Conservation (phyloP, 2,888 invertebrate genomes). For the Pristionchus arcanus region DNA sequence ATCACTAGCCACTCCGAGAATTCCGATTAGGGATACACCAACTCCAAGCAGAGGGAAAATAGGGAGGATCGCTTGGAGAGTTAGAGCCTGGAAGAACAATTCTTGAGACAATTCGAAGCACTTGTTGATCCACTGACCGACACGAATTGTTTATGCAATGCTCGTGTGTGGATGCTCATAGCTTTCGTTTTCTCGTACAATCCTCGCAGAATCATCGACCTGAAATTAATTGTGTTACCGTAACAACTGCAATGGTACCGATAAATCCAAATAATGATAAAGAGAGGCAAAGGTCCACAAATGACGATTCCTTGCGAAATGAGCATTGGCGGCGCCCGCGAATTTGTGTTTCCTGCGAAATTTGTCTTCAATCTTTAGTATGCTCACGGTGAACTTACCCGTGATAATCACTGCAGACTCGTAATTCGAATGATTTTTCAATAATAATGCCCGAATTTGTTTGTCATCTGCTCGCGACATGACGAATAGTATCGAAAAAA, state of each 20-base stretch:
- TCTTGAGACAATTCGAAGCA: too few species aligned
- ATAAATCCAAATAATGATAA: conserved; percentile 16
- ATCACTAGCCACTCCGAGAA: conserved; percentile 3
- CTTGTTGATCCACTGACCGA: not conserved
- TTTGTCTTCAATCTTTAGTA: not conserved
- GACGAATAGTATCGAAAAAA: not conserved
- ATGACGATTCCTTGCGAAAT: not conserved
- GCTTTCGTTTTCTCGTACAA: not conserved
- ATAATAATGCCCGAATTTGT: not conserved
- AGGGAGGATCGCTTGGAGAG: not conserved
- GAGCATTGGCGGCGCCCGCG: not conserved
- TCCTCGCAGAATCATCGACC: not conserved
- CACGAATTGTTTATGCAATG: not conserved
- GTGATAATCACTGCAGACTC: not conserved
- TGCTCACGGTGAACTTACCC: not conserved
- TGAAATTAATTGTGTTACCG: not conserved
- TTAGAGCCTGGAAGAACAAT: not conserved
- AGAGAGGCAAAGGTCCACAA: not conserved
- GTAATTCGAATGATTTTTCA: not conserved
- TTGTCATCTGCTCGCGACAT: not conserved
- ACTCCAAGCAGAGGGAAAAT: not conserved
- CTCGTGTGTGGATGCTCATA: conserved; percentile 12
- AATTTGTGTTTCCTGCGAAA: not conserved
- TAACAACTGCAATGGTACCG: not conserved
- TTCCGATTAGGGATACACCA: not conserved